phyloP scores from a whole-genome alignment of 2,113 vertebrate species.

The Onychostruthus taczanowskii region DNA sequence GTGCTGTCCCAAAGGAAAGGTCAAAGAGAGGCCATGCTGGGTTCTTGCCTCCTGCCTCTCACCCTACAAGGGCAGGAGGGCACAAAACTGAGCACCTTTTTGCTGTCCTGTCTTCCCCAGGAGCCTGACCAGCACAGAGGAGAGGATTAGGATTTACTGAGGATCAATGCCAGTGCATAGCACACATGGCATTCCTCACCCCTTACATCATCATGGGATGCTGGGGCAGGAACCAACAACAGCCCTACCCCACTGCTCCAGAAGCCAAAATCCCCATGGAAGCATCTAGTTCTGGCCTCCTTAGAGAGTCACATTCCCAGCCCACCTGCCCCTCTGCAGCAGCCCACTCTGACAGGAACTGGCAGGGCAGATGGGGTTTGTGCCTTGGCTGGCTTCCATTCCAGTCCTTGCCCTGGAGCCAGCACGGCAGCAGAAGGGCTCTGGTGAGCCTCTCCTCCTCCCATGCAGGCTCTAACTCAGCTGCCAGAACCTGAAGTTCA shows the following conservation, averaged over 20 bases:
- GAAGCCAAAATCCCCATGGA: not conserved
- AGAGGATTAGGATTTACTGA: not conserved
- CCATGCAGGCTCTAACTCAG: not conserved
- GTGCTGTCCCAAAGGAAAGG: not conserved
- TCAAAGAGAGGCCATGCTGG: not conserved
- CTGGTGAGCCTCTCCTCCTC: slow-evolving; percentile 24
- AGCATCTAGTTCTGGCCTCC: not conserved
- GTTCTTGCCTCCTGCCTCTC: not conserved
- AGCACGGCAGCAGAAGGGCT: not conserved
- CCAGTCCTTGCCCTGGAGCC: not conserved
- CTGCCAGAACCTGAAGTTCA: not conserved
- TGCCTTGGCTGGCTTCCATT: not conserved
- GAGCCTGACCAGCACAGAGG: not conserved
- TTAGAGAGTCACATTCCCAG: not conserved
- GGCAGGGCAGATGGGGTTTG: not conserved
- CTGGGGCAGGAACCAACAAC: not conserved
- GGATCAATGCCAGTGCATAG: not conserved
- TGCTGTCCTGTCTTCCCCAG: not conserved
- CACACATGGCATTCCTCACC: not conserved
- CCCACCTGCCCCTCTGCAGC: not conserved
- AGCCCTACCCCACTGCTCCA: not conserved
- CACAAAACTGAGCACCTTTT: slow-evolving; percentile 9
- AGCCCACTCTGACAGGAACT: not conserved
- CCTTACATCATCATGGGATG: not conserved
- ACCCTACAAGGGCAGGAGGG: not conserved